Evolutionary conservation across 2,797 vertebrate species (phyloP).

Genomic region (Eurystomus glaucurus): DNA sequence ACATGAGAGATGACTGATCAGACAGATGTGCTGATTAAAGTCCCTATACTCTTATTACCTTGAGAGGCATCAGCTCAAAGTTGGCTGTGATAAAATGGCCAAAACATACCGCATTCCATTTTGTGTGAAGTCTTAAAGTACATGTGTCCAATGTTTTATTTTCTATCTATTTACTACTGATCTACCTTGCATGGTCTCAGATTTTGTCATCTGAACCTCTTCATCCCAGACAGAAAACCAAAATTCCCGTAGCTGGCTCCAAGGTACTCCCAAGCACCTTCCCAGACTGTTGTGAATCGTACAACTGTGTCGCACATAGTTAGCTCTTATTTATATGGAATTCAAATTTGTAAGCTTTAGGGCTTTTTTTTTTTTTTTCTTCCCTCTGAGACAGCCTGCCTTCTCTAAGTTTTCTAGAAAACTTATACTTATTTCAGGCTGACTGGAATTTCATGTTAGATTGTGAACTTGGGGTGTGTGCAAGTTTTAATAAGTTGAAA

Average conservation of each 20-base stretch:
- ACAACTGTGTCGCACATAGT: accelerated
- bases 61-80: neutral
- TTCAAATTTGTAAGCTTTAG: neutral
- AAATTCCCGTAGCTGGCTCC: neutral
- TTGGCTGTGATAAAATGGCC: neutral
- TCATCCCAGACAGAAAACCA: neutral
- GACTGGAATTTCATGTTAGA: neutral
- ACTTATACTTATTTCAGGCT: neutral
- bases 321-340: neutral
- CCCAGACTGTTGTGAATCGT: neutral
- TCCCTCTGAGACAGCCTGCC: neutral
- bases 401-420: neutral
- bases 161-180: neutral
- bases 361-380: neutral
- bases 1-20: neutral
- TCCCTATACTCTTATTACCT: neutral
- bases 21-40: neutral
- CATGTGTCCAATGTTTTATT: neutral
- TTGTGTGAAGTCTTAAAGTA: neutral
- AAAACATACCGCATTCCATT: neutral
- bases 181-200: neutral
- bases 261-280: neutral
- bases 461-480: neutral
- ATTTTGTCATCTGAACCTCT: neutral
- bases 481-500: conserved; percentile 21